A percentile compares a stretch with the other conserved stretches of the same genome.
Evolutionary conservation across 1,140 invertebrate species (phyloP).

Genomic region (Drosophila kanapiae): DNA sequence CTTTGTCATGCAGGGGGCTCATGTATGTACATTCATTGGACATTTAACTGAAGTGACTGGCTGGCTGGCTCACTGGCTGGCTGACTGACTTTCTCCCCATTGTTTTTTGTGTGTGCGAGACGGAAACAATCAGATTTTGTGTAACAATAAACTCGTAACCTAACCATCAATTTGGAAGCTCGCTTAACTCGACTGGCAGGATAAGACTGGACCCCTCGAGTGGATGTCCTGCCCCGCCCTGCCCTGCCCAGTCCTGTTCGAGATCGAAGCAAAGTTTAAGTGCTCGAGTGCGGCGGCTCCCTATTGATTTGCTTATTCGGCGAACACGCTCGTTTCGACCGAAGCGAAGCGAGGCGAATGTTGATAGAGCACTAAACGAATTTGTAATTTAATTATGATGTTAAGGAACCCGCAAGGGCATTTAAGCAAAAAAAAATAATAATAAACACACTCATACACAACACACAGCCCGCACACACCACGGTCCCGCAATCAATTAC

Average conservation of each 20-base stretch:
- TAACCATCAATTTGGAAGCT: constrained; percentile 26
- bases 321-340: constrained; percentile 2
- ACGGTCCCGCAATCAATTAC: constrained; percentile 14
- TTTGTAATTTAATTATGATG: constrained; percentile 53
- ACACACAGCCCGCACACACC: constrained; percentile 8
- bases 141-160: constrained; percentile 30
- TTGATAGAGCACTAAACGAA: constrained; percentile 51
- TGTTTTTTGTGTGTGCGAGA: constrained; percentile 1
- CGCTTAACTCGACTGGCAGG: constrained; percentile 11
- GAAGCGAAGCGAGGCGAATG: constrained; percentile 8
- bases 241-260: background rate
- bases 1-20: constrained; percentile 17
- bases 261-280: constrained; percentile 9
- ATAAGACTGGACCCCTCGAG: constrained; percentile 1
- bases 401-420: constrained; percentile 56
- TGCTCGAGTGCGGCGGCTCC: constrained; percentile 2
- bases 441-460: background rate
- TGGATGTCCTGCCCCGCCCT: constrained; percentile 2
- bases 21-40: constrained; percentile 4
- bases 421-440: constrained; percentile 25
- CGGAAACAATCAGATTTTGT: constrained; percentile 31
- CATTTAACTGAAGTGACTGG: constrained; percentile 15
- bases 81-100: background rate
- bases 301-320: constrained; percentile 34
- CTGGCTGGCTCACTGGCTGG: background rate